Evolutionary conservation across 2,797 vertebrate genomes (phyloP), one percentile per base, ranked within the genome.

Genomic region (Typhlichthys subterraneus): DNA sequence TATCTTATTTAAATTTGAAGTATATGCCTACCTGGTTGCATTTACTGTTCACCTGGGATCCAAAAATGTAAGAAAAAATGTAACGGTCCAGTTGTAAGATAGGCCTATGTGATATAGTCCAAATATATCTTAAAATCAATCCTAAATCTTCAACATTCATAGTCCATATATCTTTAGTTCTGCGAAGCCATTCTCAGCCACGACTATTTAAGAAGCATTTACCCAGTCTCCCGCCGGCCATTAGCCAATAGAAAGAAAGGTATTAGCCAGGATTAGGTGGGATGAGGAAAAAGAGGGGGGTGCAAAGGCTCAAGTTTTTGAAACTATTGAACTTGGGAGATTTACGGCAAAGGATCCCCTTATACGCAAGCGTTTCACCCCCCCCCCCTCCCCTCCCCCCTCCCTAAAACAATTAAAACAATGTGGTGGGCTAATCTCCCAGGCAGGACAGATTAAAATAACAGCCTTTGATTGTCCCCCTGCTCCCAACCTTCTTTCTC

Each of bases 321-420:
- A 93, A 93, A 93, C 92, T 92, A 94, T 93, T 93, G 92, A 94
- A 94, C 91, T 93, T 93, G 91, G 80, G 87, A 89, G 91, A 91
- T 93, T 93, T 92, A 84, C 83, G 88, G 88, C 85, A 38, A 90
- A 87, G 87, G 90, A 91, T 84, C 81, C 85, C 83, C 85, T 79
- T 82, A 81, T 88, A 87, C 87, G 78, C 64, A 83, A 81, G 84
- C 86, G 82, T 82, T 92, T 89, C 89, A 87, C 86, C 89, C 89
- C 90, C 83, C 76, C 86, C 86, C 86, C 89, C 89, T 90, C 83
- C 76, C 86, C 86, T 67, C 89, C 90, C 83, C 76, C 23, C 86
- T 86, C 68, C 73, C 89, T 93, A 92, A 93, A 92, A 93, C 93
- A 93, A 94, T 92, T 89, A 92, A 88, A 91, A 94, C 93, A 94